These are phyloP conservation scores for Panurus biarmicus DNA, from an alignment of 2,113 vertebrate genomes.

Conservation along the genomic window DNA sequence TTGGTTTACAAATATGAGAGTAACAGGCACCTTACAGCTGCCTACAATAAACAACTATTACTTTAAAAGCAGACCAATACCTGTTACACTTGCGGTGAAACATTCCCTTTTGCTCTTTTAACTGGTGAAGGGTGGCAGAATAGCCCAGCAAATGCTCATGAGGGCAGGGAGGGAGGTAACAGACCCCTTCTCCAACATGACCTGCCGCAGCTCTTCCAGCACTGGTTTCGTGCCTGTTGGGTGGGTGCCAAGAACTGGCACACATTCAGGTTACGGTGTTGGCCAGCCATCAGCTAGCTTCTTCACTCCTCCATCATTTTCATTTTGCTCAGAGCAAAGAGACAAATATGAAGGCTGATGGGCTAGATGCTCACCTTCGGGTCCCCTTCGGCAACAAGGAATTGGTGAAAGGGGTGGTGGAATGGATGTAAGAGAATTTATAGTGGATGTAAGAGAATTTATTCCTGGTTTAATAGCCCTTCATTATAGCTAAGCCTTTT, in stretches of 20 bases:
- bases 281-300: neutral
- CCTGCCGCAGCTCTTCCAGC: neutral
- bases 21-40: neutral
- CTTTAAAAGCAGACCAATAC: neutral
- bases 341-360: neutral
- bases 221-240: neutral
- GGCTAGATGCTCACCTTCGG: neutral
- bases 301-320: neutral
- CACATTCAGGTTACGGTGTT: neutral
- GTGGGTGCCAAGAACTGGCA: neutral
- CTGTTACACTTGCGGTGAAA: accelerated
- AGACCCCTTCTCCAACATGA: neutral
- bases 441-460: neutral
- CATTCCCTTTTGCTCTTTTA: neutral
- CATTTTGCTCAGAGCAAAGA: neutral
- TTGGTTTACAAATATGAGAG: neutral
- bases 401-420: neutral
- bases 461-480: neutral
- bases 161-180: neutral
- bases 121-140: neutral
- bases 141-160: neutral
- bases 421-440: neutral
- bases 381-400: neutral
- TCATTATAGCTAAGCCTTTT: neutral
- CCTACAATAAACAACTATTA: neutral